A percentile compares a stretch with the other conserved stretches of the same genome.
phyloP scores from a whole-genome alignment of 2,113 vertebrate genomes.

The Colistium nudipinnis region DNA sequence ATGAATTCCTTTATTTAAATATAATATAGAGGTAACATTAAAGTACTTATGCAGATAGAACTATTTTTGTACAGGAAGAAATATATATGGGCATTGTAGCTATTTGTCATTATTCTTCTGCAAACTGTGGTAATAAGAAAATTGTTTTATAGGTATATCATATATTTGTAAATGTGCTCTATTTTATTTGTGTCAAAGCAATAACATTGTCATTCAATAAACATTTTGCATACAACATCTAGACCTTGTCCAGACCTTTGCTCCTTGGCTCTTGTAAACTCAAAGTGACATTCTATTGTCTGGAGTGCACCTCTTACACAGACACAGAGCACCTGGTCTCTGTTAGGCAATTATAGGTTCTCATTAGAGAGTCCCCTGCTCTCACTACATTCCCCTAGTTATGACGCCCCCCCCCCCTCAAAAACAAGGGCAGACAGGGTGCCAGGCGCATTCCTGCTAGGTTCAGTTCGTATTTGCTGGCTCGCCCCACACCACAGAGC shows the following conservation, averaged over 20 bases:
- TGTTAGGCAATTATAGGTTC: slow-evolving; percentile 73
- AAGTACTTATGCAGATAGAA: slow-evolving; percentile 87
- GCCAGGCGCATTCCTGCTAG: slow-evolving; percentile 73
- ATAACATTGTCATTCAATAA: slow-evolving; percentile 88
- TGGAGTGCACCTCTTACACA: slow-evolving; percentile 25
- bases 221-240: slow-evolving; percentile 78
- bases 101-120: slow-evolving; percentile 82
- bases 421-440: slow-evolving; percentile 59
- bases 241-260: slow-evolving; percentile 57
- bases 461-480: slow-evolving; percentile 71
- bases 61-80: slow-evolving; percentile 97
- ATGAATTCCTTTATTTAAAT: slow-evolving; percentile 92
- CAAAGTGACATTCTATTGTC: slow-evolving; percentile 61
- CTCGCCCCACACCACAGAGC: slow-evolving; percentile 54
- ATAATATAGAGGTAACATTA: slow-evolving; percentile 84
- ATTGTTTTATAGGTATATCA: slow-evolving; percentile 79
- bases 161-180: slow-evolving; percentile 86
- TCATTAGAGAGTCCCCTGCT: slow-evolving; percentile 65
- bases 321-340: slow-evolving; percentile 70
- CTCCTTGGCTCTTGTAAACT: slow-evolving; percentile 43
- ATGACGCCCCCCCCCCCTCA: slow-evolving; percentile 47
- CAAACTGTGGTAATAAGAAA: slow-evolving; percentile 80
- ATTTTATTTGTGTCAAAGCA: slow-evolving; percentile 84
- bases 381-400: slow-evolving; percentile 60
- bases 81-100: slow-evolving; percentile 95